A percentile compares a stretch with the other conserved stretches of the same genome.
Conservation (phyloP, 2,113 vertebrate species). For the Leiothrix lutea region DNA sequence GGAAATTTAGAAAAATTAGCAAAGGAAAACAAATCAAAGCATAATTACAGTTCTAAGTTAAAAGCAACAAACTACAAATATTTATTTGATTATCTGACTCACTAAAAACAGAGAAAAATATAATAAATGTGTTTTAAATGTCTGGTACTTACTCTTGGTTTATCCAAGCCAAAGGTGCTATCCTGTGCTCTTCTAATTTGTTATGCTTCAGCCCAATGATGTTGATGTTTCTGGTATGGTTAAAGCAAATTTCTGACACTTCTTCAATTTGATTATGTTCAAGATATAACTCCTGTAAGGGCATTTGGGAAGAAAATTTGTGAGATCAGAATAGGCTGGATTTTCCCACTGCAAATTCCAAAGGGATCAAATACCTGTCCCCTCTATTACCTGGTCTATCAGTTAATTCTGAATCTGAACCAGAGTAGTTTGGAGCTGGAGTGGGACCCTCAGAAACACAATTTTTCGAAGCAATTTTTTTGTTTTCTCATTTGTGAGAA, state of each 20-base stretch:
- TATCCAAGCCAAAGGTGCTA: constrained; percentile 93
- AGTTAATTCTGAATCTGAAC: neutral
- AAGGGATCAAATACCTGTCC: neutral
- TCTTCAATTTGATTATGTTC: constrained; percentile 96
- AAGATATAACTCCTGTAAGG: constrained; percentile 88
- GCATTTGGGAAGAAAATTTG: constrained; percentile 5
- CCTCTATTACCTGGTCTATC: neutral
- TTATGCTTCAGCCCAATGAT: constrained; percentile 88
- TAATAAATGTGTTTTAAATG: neutral
- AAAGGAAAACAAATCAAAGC: neutral
- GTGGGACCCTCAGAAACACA: neutral
- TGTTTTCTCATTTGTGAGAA: neutral
- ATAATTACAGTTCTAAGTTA: neutral
- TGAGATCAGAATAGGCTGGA: neutral
- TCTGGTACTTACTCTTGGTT: constrained; percentile 83
- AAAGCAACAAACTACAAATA: neutral
- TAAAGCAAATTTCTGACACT: constrained; percentile 89
- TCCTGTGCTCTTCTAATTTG: constrained; percentile 89
- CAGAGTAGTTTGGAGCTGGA: neutral
- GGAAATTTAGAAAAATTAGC: neutral
- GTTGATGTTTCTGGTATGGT: constrained; percentile 85
- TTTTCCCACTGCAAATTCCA: neutral
- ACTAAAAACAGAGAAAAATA: neutral
- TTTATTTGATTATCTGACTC: neutral
- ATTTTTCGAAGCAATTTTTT: neutral